phyloP scores from a whole-genome alignment of 2,888 invertebrate species.

The Monopis laevigella region DNA sequence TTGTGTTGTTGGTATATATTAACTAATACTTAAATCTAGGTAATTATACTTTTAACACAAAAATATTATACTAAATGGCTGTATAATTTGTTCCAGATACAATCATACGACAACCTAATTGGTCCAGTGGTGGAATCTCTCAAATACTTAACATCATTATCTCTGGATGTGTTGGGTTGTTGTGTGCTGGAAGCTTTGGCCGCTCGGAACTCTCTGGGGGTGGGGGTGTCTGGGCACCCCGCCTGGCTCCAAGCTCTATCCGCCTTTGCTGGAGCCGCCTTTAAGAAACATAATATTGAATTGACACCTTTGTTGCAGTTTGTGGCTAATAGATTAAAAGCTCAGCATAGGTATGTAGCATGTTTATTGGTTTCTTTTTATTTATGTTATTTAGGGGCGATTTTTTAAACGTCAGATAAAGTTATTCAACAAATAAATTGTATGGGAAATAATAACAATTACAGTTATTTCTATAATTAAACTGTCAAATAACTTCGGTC shows the following conservation, averaged over 20 bases:
- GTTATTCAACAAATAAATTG: too few relatives aligned
- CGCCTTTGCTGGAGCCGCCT: conserved; percentile 94
- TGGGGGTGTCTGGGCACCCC: conserved; percentile 90
- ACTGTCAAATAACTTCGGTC: too few relatives aligned
- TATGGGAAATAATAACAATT: too few relatives aligned
- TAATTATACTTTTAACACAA: too few relatives aligned
- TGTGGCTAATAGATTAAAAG: conserved; percentile 96
- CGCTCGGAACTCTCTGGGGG: conserved; percentile 63
- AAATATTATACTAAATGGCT: too few relatives aligned
- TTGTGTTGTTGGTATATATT: too few relatives aligned
- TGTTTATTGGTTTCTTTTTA: too few relatives aligned
- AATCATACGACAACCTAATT: conserved; percentile 94
- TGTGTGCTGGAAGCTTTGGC: conserved; percentile 94
- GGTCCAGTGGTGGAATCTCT: conserved; percentile 97
- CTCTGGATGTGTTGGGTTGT: conserved; percentile 95
- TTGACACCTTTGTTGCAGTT: conserved; percentile 95
- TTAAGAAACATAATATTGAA: conserved; percentile 97
- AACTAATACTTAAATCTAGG: too few relatives aligned
- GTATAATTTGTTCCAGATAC: conserved; percentile 78
- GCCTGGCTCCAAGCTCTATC: conserved; percentile 95
- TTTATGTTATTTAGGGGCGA: too few relatives aligned
- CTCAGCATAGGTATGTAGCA: conserved; percentile 83
- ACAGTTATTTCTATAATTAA: too few relatives aligned
- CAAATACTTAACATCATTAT: conserved; percentile 93
- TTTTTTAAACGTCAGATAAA: too few relatives aligned